Evolutionary conservation across 2,888 invertebrate species (phyloP), one percentile per base, ranked within the genome.

Genomic region (Vesta saturnalis): DNA sequence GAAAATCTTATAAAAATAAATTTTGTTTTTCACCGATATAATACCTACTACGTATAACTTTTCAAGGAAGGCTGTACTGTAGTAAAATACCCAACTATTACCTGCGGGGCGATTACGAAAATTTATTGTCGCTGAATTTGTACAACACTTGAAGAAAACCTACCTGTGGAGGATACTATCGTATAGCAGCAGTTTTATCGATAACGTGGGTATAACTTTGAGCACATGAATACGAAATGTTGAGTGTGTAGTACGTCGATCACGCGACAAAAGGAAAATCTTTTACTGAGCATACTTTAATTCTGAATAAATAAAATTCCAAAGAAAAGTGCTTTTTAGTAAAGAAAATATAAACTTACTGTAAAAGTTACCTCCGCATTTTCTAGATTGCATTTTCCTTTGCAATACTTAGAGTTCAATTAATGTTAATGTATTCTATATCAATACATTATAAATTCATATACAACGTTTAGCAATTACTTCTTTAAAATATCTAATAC

Each of bases 211-310:
- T 39, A 39, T 39, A 39, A 30, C 30, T 30, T 30, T 30, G 30
- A 30, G n/a, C 39, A 39, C 39, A 39, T 39, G 39, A 39, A 39
- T 39, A 8, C 23, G 23, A 23, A 23, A 39, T 39, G 39, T 39
- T 39, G 39, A 39, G 39, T 39, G n/a, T 39, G 39, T 39, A 39
- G 39, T 39, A 39, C 39, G 39, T 39, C 39, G 8, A 39, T 39
- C 39, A 39, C 39, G 39, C 39, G 39, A 39, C 39, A 39, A 39
- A 39, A 39, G n/a, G 39, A 39, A 8, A 39, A 39, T 39, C 2
- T 39, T 39, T 39, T n/a, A 39, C 39, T 39, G 39, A 39, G 39
- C 39, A n/a, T 39, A 39, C 39, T 39, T 39, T 39, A 39, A 39
- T 39, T 39, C 39, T n/a, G 39, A 39, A 39, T 39, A 39, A 39